Conservation (phyloP, 1,140 invertebrate species). For the Drosophila lacertosa region DNA sequence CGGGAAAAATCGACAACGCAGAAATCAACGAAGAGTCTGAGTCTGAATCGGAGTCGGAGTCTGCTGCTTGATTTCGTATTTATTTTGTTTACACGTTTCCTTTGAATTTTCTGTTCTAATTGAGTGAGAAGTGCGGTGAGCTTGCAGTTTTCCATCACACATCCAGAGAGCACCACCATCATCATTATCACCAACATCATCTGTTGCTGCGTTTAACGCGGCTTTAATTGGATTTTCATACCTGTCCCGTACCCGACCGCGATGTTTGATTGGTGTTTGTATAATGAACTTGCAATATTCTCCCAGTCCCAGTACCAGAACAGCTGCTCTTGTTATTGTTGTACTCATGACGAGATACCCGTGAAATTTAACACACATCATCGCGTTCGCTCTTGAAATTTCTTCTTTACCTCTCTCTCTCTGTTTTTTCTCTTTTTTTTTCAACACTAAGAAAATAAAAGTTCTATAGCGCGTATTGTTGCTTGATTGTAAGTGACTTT, state of each 20-base stretch:
- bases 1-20: slow-evolving; percentile 75
- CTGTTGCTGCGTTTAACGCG: slow-evolving; percentile 63
- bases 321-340: slow-evolving; percentile 50
- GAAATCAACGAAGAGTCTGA: slow-evolving; percentile 39
- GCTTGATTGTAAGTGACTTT: slow-evolving; percentile 51
- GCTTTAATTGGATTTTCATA: slow-evolving; percentile 82
- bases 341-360: slow-evolving; percentile 32
- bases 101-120: slow-evolving; percentile 82
- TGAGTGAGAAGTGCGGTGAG: slow-evolving; percentile 79
- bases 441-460: slow-evolving; percentile 65
- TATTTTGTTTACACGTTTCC: slow-evolving; percentile 80
- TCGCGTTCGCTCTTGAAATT: slow-evolving; percentile 37
- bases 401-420: slow-evolving; percentile 4
- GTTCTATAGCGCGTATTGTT: slow-evolving; percentile 39
- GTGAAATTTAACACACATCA: slow-evolving; percentile 80
- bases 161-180: slow-evolving; percentile 42
- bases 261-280: slow-evolving; percentile 79
- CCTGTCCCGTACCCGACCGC: slow-evolving; percentile 44
- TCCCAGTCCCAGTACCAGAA: slow-evolving; percentile 11
- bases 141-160: slow-evolving; percentile 69
- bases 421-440: slow-evolving; percentile 3
- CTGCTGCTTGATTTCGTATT: slow-evolving; percentile 67
- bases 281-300: slow-evolving; percentile 82
- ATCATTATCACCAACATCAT: slow-evolving; percentile 40
- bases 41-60: slow-evolving; percentile 15